Base-by-base conservation (phyloP, 2,888 invertebrate species). In the Hemaris fuciformis region DNA sequence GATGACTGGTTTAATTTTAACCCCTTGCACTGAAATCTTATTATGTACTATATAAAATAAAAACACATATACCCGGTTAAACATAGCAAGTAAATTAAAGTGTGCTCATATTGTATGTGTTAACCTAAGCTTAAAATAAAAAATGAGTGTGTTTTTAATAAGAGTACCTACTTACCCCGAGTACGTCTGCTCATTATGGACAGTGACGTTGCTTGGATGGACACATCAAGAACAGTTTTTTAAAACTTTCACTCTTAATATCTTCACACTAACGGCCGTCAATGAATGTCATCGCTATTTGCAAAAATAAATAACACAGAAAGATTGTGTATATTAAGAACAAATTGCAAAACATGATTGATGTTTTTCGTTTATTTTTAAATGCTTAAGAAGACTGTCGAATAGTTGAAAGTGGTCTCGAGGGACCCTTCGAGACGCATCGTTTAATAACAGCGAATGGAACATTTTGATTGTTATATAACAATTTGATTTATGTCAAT, bases 401-500 rank as follows among this genome's bases (percentile, higher is more conserved):
- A 1, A 7, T 45, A 22, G 13, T 22, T 31, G 18, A 53, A 27
- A 53, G 31, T 15, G 15, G 15, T 48, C 1, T 10, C 31, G 8
- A 53, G 31, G 31, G 15, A 31, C 18, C 10, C 27, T 53, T 53
- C 18, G 10, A 53, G n/a, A 13, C 4, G 13, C 13, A 1, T 5
- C 22, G 23, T 13, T 23, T 46, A 45, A 10, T 25, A 25, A 48
- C 15, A 5, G 48, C 48, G 48, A 6, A 60, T 53, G 25, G 53
- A 53, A 48, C 53, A 18, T 46, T 56, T 61, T 56, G 56, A 56
- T 56, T 56, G 65, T 68, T 66, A 65, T 53, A 60, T 61, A 73
- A 71, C 71, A 63, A 66, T 68, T 57, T 71, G 66, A 75, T 72
- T 71, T 69, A 64, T 69, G 45, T 62, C 65, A 64, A 65, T 65